phyloP scores from a whole-genome alignment of 2,797 vertebrate genomes.

The Pipistrellus pipistrellus region DNA sequence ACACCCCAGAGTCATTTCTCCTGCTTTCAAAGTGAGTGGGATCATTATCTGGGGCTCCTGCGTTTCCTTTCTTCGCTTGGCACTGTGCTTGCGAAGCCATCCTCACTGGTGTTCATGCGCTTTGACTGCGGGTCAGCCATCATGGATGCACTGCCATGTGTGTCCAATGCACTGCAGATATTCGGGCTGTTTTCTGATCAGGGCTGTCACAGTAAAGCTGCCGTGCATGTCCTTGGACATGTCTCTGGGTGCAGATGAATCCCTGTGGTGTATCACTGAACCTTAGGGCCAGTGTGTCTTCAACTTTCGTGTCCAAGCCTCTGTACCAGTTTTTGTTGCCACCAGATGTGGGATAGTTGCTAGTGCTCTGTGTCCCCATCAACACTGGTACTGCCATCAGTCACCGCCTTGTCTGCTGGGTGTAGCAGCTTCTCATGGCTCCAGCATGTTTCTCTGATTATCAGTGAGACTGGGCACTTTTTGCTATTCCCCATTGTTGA shows the following conservation, averaged over 20 bases:
- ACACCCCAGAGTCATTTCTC: not conserved
- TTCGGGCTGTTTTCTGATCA: no score
- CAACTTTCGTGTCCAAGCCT: not conserved
- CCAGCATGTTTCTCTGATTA: no score
- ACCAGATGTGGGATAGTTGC: accelerated
- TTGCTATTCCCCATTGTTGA: no score
- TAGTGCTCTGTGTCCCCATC: accelerated
- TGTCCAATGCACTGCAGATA: accelerated
- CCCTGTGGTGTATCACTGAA: no score
- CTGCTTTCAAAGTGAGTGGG: not conserved
- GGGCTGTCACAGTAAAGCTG: not conserved
- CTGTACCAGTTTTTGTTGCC: accelerated
- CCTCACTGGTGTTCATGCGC: not conserved
- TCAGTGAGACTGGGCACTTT: not conserved
- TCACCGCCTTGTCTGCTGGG: no score
- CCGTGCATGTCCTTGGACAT: accelerated
- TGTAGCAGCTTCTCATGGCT: not conserved
- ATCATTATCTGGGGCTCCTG: not conserved
- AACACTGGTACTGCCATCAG: not conserved
- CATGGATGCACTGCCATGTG: accelerated
- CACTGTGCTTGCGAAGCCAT: no score
- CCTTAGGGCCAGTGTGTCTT: not conserved
- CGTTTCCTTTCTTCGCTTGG: not conserved
- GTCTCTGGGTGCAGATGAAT: not conserved
- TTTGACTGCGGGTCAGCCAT: not conserved